Evolutionary conservation across 1,140 invertebrate species (phyloP).

Genomic region (Tetragnatha versicolor): DNA sequence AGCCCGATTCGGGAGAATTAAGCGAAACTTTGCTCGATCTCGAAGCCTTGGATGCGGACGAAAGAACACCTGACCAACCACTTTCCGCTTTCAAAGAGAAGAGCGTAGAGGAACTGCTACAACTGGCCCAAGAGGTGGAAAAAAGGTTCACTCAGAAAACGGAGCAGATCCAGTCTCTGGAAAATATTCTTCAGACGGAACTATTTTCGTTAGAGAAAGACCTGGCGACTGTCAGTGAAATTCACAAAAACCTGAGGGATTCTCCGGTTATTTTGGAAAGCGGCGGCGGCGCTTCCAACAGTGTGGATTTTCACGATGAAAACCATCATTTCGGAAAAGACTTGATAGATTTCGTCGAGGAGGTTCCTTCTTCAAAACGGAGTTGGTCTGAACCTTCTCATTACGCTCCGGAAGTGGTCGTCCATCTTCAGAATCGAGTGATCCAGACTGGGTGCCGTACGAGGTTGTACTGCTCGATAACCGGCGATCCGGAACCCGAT

Average conservation of each 20-base stretch:
- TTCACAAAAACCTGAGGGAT: conserved; percentile 3
- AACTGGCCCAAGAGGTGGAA: conserved; percentile 36
- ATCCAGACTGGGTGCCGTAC: conserved; percentile 29
- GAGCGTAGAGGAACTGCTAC: conserved; percentile 30
- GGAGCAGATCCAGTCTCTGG: conserved; percentile 31
- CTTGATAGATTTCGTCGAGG: conserved; percentile 26
- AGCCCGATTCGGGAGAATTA: not conserved
- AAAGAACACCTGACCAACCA: not conserved
- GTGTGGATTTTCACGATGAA: not conserved
- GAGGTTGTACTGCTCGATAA: conserved; percentile 51
- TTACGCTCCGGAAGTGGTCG: conserved; percentile 30
- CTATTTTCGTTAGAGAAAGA: conserved; percentile 27
- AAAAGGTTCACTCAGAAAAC: conserved; percentile 29
- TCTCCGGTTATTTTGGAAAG: not conserved
- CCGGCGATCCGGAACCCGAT: conserved; percentile 73
- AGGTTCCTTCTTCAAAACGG: not conserved
- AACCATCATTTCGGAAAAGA: not conserved
- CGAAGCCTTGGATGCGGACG: not conserved
- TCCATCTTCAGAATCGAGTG: conserved; percentile 42
- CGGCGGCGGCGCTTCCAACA: not conserved
- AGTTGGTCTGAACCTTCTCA: not conserved
- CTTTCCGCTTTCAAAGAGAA: conserved; percentile 9
- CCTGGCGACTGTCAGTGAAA: conserved; percentile 21
- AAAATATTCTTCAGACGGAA: conserved; percentile 34
- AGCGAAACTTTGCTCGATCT: not conserved